Evolutionary conservation across 2,888 invertebrate species (phyloP).

Genomic region (Rhagonycha lutea): DNA sequence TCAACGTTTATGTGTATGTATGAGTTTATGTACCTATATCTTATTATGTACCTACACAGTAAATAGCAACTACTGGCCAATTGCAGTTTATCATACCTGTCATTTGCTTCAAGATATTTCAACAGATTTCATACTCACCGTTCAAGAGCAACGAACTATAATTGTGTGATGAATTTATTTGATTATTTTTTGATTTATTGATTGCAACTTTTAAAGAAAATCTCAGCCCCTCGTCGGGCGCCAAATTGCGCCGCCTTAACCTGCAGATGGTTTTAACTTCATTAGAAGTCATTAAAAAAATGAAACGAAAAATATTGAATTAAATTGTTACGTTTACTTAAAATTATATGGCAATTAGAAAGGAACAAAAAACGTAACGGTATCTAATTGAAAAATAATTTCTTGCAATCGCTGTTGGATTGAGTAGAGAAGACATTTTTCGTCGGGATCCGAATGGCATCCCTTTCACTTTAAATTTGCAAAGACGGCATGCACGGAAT

Average conservation of each 20-base stretch:
- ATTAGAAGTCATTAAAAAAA: neutral
- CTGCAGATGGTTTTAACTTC: neutral
- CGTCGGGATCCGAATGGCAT: neutral
- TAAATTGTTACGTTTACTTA: neutral
- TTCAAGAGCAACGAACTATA: conserved; percentile 32
- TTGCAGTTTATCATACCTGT: conserved; percentile 33
- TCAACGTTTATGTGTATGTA: neutral
- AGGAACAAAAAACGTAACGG: neutral
- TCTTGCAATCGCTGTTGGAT: neutral
- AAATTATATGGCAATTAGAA: neutral
- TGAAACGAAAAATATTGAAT: neutral
- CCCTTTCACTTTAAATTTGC: neutral
- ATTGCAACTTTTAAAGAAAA: neutral
- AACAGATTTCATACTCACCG: conserved; percentile 37
- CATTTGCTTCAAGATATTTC: conserved; percentile 32
- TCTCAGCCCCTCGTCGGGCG: neutral
- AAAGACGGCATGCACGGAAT: neutral
- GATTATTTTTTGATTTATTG: neutral
- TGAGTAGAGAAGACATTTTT: neutral
- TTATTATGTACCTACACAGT: conserved; percentile 23
- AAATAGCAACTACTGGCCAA: conserved; percentile 23
- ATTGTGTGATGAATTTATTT: conserved; percentile 4
- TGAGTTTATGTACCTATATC: neutral
- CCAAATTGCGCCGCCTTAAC: neutral
- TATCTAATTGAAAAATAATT: neutral